Conservation (phyloP, 1,140 invertebrate species). For the Drosophila lini region DNA sequence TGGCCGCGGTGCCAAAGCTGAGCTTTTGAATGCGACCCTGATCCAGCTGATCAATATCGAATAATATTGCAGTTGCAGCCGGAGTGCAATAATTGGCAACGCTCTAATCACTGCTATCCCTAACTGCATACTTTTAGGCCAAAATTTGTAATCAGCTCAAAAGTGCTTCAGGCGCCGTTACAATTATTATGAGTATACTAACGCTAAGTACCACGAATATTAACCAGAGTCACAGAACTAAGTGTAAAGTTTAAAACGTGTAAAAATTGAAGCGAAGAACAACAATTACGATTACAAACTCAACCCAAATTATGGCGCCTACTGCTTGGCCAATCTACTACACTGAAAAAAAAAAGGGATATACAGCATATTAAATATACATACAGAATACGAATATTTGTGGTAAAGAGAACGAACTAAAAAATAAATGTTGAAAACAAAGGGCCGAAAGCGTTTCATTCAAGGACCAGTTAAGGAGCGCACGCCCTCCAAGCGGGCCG, state of each 20-base stretch:
- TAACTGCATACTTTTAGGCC: too few relatives aligned
- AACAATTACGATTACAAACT: slow-evolving; percentile 55
- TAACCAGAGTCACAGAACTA: slow-evolving; percentile 54
- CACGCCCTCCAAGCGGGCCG: slow-evolving; percentile 20
- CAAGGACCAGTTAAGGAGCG: slow-evolving; percentile 24
- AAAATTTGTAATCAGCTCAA: too few relatives aligned
- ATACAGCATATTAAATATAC: slow-evolving; percentile 65
- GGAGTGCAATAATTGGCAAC: too few relatives aligned
- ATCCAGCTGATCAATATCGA: too few relatives aligned
- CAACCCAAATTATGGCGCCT: slow-evolving; percentile 71
- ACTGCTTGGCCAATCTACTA: slow-evolving; percentile 74
- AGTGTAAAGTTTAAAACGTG: slow-evolving; percentile 40
- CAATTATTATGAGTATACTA: slow-evolving; percentile 66
- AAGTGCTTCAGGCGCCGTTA: too few relatives aligned
- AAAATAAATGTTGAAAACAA: slow-evolving; percentile 82
- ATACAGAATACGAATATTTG: slow-evolving; percentile 78
- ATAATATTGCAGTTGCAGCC: too few relatives aligned
- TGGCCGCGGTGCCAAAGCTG: too few relatives aligned
- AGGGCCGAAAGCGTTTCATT: slow-evolving; percentile 46
- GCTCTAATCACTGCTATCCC: too few relatives aligned
- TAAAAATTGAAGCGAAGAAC: slow-evolving; percentile 41
- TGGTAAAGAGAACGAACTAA: slow-evolving; percentile 74
- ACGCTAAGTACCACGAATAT: slow-evolving; percentile 54
- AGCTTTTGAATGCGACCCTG: too few relatives aligned
- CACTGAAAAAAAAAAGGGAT: slow-evolving; percentile 54